These are phyloP conservation scores for Sphaerolaimus hirsutus DNA, from an alignment of 2,888 invertebrate species.

Conservation along the genomic window DNA sequence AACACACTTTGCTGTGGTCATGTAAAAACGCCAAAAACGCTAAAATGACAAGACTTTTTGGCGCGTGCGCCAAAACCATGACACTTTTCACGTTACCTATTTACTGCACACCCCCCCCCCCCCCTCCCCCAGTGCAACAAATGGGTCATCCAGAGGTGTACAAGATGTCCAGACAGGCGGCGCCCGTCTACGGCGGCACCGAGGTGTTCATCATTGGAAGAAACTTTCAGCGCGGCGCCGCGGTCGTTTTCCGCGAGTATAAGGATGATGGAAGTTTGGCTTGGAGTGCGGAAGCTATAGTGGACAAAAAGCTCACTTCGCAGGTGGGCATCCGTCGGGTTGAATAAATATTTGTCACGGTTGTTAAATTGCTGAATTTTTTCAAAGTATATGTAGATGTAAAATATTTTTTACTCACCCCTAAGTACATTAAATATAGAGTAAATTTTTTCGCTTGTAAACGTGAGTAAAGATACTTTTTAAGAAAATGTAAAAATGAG, in stretches of 20 bases:
- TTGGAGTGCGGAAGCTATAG: conserved; percentile 27
- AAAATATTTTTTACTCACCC: no score
- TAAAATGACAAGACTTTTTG: no score
- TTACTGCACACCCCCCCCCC: background rate
- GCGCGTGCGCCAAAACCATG: no score
- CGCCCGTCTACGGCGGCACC: conserved; percentile 21
- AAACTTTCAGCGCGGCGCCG: conserved; percentile 29
- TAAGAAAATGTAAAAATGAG: no score
- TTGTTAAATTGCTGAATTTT: no score
- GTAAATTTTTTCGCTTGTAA: no score
- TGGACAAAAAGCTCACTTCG: conserved; percentile 28
- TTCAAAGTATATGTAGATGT: no score
- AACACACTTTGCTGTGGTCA: no score
- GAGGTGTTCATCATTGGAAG: conserved; percentile 31
- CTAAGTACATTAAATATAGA: no score
- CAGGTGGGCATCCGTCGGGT: conserved; percentile 28
- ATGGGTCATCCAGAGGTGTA: conserved; percentile 30
- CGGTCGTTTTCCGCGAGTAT: conserved; percentile 26
- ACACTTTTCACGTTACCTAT: background rate
- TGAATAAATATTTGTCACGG: no score
- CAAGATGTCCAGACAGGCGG: conserved; percentile 24
- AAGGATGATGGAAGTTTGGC: conserved; percentile 14
- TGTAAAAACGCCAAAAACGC: no score
- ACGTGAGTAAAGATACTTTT: no score
- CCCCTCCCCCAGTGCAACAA: conserved; percentile 26